Conservation (phyloP, 1,140 invertebrate species). For the Helicorthomorpha holstii region DNA sequence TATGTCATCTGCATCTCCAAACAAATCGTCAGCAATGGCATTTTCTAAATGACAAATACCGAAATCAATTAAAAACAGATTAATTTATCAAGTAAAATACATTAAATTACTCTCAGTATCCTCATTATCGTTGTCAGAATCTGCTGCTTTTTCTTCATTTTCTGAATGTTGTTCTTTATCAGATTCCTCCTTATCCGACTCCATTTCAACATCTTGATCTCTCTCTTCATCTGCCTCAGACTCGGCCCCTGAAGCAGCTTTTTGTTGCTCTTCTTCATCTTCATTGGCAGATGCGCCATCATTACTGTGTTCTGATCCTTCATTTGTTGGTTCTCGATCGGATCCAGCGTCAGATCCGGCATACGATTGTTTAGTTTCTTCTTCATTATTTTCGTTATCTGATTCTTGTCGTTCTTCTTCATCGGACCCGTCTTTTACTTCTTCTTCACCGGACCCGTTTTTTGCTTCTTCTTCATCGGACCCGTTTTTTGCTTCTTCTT, state of each 20-base stretch:
- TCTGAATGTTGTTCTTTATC: too few relatives aligned
- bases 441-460: background rate
- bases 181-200: background rate
- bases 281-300: too few relatives aligned
- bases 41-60: background rate
- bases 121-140: background rate
- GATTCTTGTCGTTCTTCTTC: background rate
- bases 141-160: background rate
- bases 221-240: too few relatives aligned
- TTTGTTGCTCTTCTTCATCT: too few relatives aligned
- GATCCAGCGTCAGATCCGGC: too few relatives aligned
- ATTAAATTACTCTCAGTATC: background rate
- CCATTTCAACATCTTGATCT: background rate
- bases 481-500: background rate
- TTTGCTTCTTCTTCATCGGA: background rate
- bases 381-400: too few relatives aligned
- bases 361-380: too few relatives aligned
- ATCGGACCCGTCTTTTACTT: background rate
- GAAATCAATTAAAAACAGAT: background rate
- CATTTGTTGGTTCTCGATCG: too few relatives aligned
- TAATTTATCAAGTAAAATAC: background rate
- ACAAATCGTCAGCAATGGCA: background rate
- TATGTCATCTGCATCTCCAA: constrained; percentile 3
- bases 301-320: too few relatives aligned
- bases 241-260: too few relatives aligned